Evolutionary conservation across 2,113 vertebrate species (phyloP), one percentile per base, ranked within the genome.

Genomic region (Melanostigma gelatinosum): DNA sequence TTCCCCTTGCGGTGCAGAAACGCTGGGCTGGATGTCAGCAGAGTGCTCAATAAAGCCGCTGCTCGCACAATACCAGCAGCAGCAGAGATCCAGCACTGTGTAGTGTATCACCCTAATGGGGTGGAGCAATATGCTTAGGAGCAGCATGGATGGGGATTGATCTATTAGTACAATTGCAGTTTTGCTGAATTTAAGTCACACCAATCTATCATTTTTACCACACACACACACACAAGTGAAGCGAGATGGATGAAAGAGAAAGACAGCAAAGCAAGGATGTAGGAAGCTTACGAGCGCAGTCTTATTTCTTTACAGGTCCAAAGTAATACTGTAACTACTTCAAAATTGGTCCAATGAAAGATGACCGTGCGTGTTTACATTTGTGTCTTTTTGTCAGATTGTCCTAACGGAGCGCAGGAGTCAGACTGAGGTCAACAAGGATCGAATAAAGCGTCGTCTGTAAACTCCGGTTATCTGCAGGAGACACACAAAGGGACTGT

Each of bases 1-100:
- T 96, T 96, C 95, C 75, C 89, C 94, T 95, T 93, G 93, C 93
- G 88, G 90, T 95, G 96, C 96, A 97, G 94, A 96, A 93, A 92
- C 10, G 83, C 84, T 36, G 70, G 76, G 79, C 87, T 77, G 83
- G 74, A 89, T 81, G 90, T 90, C 88, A 90, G 91, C 86, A 86
- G 85, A 89, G 87, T 81, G 88, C 89, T 91, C 88, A 75, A 93
- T 93, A 90, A 91, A 90, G 88, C 84, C 84, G 84, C 84, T 71
- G 82, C 77, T 77, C 80, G 83, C 85, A 93, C 89, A 83, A 89
- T 81, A 85, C 79, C 77, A 72, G 84, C 61, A 84, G 82, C 52
- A 57, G 70, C 65, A 67, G 67, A 66, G 85, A 72, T 68, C 85
- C 88, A 66, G 79, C 73, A 27, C 71, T 24, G 79, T 75, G 83